These are phyloP conservation scores for Rutilus rutilus DNA, from an alignment of 2,113 vertebrate genomes.

Conservation along the genomic window DNA sequence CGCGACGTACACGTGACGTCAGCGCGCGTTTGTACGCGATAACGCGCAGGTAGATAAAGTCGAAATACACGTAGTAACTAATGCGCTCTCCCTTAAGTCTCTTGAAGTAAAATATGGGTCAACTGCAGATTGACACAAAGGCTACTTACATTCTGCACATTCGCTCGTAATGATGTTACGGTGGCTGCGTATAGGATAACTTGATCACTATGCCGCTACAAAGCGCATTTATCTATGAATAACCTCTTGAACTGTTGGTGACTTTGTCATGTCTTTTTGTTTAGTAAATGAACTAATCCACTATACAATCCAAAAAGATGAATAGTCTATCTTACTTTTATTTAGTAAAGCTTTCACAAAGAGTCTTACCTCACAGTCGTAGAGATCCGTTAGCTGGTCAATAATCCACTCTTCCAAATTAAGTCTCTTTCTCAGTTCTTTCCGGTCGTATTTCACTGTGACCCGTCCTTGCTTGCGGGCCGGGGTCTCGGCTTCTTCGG, in stretches of 20 bases:
- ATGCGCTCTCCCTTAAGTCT: constrained; percentile 44
- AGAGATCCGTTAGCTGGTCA: constrained; percentile 88
- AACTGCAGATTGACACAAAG: constrained; percentile 60
- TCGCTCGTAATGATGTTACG: not conserved
- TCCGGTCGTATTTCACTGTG: constrained; percentile 92
- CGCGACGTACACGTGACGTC: not conserved
- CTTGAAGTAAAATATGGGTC: constrained; percentile 75
- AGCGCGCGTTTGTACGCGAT: not conserved
- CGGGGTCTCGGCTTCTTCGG: constrained; percentile 82
- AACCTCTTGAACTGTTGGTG: not conserved
- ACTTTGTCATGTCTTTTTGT: not conserved
- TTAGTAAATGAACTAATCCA: not conserved
- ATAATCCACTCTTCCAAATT: constrained; percentile 95
- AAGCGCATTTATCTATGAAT: not conserved
- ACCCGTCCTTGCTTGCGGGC: constrained; percentile 89
- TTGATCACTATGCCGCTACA: not conserved
- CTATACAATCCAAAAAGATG: constrained; percentile 29
- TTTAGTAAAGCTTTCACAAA: constrained; percentile 55
- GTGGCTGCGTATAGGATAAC: not conserved
- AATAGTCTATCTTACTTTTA: constrained; percentile 43
- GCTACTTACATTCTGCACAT: constrained; percentile 29
- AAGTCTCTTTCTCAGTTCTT: constrained; percentile 89
- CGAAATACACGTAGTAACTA: not conserved
- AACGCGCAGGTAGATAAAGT: not conserved
- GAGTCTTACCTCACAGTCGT: constrained; percentile 89